Conservation (phyloP, 37 sponge, comb jelly and placozoan species). For the Oscarella lobularis region DNA sequence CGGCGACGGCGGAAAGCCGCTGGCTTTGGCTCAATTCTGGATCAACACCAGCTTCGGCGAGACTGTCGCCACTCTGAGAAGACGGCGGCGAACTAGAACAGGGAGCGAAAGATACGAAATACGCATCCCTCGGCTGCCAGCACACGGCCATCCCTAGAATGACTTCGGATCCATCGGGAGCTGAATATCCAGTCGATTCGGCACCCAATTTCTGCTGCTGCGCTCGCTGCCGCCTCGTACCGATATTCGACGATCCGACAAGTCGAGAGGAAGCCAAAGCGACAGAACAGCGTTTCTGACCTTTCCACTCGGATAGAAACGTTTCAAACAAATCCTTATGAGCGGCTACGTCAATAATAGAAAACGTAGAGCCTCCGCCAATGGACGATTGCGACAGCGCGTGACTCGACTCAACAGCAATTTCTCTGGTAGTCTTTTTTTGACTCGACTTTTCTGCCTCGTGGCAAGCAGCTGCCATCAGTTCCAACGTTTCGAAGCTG, state of each 20-base stretch:
- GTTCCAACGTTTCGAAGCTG: background rate
- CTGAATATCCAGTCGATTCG: background rate
- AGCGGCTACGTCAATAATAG: slow-evolving; percentile 65
- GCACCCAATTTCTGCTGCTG: background rate
- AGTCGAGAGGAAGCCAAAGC: slow-evolving; percentile 35
- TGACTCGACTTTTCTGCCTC: background rate
- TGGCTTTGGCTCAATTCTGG: background rate
- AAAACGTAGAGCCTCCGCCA: background rate
- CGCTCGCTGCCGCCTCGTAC: background rate
- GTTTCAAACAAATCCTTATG: slow-evolving; percentile 41
- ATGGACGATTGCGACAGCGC: background rate
- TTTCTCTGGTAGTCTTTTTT: background rate
- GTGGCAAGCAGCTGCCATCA: background rate
- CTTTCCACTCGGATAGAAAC: slow-evolving; percentile 55
- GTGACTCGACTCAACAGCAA: background rate
- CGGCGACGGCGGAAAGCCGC: background rate
- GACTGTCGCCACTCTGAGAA: background rate
- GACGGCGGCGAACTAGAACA: too few relatives aligned
- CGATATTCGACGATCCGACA: slow-evolving; percentile 14
- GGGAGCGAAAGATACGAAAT: slow-evolving; percentile 38
- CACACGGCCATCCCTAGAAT: slow-evolving; percentile 43
- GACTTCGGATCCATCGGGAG: background rate
- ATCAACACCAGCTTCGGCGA: too few relatives aligned
- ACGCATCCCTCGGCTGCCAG: slow-evolving; percentile 67
- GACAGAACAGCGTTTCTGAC: slow-evolving; percentile 44